Conservation (phyloP, 2,888 invertebrate species). For the Nipponacmea schrenckii region DNA sequence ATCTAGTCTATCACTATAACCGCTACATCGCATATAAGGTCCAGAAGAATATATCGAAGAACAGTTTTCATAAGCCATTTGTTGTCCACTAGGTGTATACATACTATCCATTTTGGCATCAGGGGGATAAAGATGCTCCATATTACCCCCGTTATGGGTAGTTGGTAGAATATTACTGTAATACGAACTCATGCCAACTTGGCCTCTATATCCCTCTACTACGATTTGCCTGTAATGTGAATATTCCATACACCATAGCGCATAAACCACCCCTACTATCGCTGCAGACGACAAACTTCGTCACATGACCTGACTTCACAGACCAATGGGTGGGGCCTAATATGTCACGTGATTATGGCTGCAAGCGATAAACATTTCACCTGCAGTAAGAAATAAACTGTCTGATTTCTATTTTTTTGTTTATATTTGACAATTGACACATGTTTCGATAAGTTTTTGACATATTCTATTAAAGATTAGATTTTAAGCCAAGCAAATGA, state of each 20-base stretch:
- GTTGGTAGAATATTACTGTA: slow-evolving; percentile 25
- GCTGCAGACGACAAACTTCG: slow-evolving; percentile 16
- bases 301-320: slow-evolving; percentile 8
- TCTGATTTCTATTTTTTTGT: not conserved
- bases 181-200: slow-evolving; percentile 22
- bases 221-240: slow-evolving; percentile 2
- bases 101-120: slow-evolving; percentile 20
- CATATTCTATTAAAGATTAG: not conserved
- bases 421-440: not conserved
- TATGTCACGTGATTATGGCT: slow-evolving; percentile 16
- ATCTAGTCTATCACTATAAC: slow-evolving; percentile 19
- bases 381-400: not conserved
- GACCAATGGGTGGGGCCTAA: slow-evolving; percentile 15
- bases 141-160: slow-evolving; percentile 12
- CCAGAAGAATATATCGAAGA: slow-evolving; percentile 17
- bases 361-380: not conserved
- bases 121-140: slow-evolving; percentile 19
- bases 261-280: slow-evolving; percentile 20
- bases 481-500: not conserved
- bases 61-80: slow-evolving; percentile 23
- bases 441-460: not conserved
- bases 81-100: slow-evolving; percentile 17
- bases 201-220: not conserved
- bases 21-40: slow-evolving; percentile 17
- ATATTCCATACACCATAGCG: slow-evolving; percentile 6